Conservation (phyloP, 2,113 vertebrate species). For the Sceloporus tristichus region DNA sequence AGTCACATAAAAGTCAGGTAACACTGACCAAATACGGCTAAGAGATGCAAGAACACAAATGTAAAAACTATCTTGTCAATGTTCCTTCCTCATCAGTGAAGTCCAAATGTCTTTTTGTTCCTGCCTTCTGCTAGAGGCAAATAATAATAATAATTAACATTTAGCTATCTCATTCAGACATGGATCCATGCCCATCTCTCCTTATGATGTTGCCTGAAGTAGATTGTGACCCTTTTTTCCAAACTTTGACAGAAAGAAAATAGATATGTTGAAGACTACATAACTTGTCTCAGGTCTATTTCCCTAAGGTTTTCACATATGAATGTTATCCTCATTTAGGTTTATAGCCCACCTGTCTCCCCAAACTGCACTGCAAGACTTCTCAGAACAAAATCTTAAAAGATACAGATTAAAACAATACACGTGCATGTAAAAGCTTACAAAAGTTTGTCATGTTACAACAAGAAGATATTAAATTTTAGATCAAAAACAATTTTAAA, state of each 20-base stretch:
- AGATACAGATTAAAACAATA: no score
- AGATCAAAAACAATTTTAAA: no score
- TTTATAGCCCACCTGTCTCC: no score
- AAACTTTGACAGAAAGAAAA: background rate
- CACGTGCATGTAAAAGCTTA: no score
- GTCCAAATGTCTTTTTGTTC: background rate
- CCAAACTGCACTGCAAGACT: no score
- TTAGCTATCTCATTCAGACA: background rate
- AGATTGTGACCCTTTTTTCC: background rate
- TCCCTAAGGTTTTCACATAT: background rate
- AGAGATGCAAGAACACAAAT: background rate
- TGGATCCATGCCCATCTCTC: background rate
- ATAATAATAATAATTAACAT: no score
- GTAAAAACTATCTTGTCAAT: background rate
- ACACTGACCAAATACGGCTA: conserved; percentile 8
- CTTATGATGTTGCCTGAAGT: background rate
- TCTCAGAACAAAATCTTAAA: no score
- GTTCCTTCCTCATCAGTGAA: background rate
- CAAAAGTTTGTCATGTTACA: no score
- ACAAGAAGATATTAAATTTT: no score
- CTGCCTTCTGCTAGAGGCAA: background rate
- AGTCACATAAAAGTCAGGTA: conserved; percentile 67
- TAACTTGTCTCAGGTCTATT: background rate
- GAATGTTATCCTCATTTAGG: no score
- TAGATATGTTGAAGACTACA: background rate